Evolutionary conservation across 2,113 vertebrate species (phyloP).

Genomic region (Limnothrissa miodon): DNA sequence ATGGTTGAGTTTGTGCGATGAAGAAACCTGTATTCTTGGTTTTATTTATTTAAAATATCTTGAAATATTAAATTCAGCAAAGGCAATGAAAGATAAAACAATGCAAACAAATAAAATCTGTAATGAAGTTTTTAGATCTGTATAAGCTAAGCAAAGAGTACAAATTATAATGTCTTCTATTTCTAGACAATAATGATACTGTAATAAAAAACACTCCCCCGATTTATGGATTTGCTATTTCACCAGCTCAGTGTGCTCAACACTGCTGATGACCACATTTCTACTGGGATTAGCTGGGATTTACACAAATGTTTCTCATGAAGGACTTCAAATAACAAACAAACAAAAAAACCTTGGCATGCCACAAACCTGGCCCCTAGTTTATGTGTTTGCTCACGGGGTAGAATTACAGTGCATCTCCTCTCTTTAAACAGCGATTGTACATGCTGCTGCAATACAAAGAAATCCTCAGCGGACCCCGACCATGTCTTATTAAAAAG

Average conservation of each 20-base stretch:
- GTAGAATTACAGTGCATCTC: not conserved
- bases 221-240: not conserved
- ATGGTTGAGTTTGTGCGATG: not conserved
- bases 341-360: not conserved
- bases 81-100: not conserved
- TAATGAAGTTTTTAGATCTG: not conserved
- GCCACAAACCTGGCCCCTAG: not conserved
- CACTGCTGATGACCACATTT: not conserved
- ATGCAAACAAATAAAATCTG: not conserved
- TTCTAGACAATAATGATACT: not conserved
- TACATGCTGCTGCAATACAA: not conserved
- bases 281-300: not conserved
- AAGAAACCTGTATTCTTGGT: too few species aligned
- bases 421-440: not conserved
- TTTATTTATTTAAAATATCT: not conserved
- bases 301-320: not conserved
- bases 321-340: not conserved
- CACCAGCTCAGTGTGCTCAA: slow-evolving; percentile 1
- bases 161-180: not conserved
- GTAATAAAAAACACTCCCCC: not conserved
- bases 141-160: not conserved
- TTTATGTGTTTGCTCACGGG: not conserved
- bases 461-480: not conserved
- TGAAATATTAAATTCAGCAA: not conserved
- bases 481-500: slow-evolving; percentile 8